Base-by-base conservation (phyloP, 2,113 vertebrate genomes). In the Plestiodon gilberti region DNA sequence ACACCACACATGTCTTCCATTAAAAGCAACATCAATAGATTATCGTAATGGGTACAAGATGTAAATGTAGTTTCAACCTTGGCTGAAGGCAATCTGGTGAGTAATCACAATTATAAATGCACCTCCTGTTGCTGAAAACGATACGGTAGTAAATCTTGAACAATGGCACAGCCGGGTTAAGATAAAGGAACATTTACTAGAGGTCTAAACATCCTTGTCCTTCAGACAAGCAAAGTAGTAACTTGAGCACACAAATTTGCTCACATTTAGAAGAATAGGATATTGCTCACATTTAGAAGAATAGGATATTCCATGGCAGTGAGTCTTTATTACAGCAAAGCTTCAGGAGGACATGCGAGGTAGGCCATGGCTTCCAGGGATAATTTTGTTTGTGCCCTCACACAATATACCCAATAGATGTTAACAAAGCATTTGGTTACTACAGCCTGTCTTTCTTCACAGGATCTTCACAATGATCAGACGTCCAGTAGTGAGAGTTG, bases 11-110 rank as follows among this genome's bases (percentile, higher is more conserved):
- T 79, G 74, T 20, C 82, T 74, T 83, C 17, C 52, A 78, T 88
- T 82, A 87, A 67, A 79, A 33, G 28, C 64, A 78, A 38, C 65
- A 88, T 22, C 38, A 79, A 30, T 64, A 78, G 67, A 84, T 84
- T 81, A 79, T 23, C 40, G 28, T 33, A 40, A 84, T 48, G 17
- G 67, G 14, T 64, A 55, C 75, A 79, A 62, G n/a, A n/a, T 65
- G 48, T 84, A 73, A 65, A 84, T 65, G 40, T 65, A 79, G 13
- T 79, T 84, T 65, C 40, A 84, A 65, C 48, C 48, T 78, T 84
- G 82, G 82, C 43, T 57, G 64, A 82, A 87, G 59, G 28, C 38
- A 73, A 4, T 69, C 57, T 35, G n/a, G 52, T 11, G 22, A 59
- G 76, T 22, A 30, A 40, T 78, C 59, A 55, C 15, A 0, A 0